These are phyloP conservation scores for Lysiphlebus fabarum DNA, from an alignment of 1,140 invertebrate genomes.

Conservation along the genomic window DNA sequence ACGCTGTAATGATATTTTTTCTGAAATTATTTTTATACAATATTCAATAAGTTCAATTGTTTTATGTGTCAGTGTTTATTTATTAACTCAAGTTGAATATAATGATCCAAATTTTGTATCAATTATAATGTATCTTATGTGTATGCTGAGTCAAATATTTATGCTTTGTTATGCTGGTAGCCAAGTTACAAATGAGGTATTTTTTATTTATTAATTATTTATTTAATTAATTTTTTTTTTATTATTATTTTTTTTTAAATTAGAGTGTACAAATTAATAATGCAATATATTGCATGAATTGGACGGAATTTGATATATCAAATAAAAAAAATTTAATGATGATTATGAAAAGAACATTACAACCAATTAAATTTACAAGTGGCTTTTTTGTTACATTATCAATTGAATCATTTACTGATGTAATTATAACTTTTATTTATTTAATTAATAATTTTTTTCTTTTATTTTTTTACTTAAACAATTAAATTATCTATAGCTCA, in stretches of 20 bases:
- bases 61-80: constrained; percentile 16
- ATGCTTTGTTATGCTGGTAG: constrained; percentile 10
- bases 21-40: constrained; percentile 9
- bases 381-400: not conserved
- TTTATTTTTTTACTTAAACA: not conserved
- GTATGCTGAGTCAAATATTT: constrained; percentile 14
- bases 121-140: constrained; percentile 5
- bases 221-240: not conserved
- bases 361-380: not conserved
- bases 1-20: constrained; percentile 7
- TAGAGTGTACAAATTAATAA: not conserved
- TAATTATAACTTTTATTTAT: too few species aligned
- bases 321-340: not conserved
- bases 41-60: constrained; percentile 11
- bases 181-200: not conserved
- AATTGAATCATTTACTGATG: constrained; percentile 3
- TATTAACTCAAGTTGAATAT: not conserved
- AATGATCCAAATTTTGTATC: not conserved
- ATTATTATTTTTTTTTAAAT: not conserved
- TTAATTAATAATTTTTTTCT: too few species aligned
- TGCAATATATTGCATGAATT: not conserved
- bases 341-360: not conserved
- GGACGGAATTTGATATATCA: not conserved
- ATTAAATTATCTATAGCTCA: too few species aligned
- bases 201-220: not conserved